phyloP scores from a whole-genome alignment of 1,140 invertebrate species.

The Idris sp. region DNA sequence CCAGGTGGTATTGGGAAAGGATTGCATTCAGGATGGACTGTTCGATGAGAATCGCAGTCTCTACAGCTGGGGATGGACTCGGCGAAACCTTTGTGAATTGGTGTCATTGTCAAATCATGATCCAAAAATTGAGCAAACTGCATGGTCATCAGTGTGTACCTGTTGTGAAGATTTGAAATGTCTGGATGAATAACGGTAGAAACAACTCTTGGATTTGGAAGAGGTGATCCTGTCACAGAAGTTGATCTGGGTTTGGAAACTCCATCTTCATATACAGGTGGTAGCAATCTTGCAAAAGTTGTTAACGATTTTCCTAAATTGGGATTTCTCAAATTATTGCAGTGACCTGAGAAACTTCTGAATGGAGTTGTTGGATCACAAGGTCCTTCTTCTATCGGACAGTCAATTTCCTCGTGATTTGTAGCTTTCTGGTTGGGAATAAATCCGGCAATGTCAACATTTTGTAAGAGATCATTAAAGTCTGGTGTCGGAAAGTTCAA shows the following conservation, averaged over 20 bases:
- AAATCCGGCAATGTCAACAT: conserved; percentile 84
- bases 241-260: conserved; percentile 86
- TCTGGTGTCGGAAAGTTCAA: conserved; percentile 83
- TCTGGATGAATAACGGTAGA: conserved; percentile 93
- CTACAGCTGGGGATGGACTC: conserved; percentile 91
- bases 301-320: conserved; percentile 90
- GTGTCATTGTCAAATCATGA: conserved; percentile 95
- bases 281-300: conserved; percentile 90
- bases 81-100: conserved; percentile 91
- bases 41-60: conserved; percentile 87
- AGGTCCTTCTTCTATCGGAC: conserved; percentile 77
- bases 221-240: conserved; percentile 83
- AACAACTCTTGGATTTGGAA: conserved; percentile 90
- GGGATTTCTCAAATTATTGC: conserved; percentile 94
- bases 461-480: conserved; percentile 85
- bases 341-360: conserved; percentile 90
- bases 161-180: conserved; percentile 89
- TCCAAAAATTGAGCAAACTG: conserved; percentile 95
- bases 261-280: conserved; percentile 93
- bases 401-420: conserved; percentile 81
- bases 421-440: conserved; percentile 75
- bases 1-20: conserved; percentile 90
- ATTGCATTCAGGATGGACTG: conserved; percentile 93
- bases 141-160: conserved; percentile 95
- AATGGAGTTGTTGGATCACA: conserved; percentile 91